Evolutionary conservation across 1,140 invertebrate species (phyloP).

Genomic region (Cydia pomonella): DNA sequence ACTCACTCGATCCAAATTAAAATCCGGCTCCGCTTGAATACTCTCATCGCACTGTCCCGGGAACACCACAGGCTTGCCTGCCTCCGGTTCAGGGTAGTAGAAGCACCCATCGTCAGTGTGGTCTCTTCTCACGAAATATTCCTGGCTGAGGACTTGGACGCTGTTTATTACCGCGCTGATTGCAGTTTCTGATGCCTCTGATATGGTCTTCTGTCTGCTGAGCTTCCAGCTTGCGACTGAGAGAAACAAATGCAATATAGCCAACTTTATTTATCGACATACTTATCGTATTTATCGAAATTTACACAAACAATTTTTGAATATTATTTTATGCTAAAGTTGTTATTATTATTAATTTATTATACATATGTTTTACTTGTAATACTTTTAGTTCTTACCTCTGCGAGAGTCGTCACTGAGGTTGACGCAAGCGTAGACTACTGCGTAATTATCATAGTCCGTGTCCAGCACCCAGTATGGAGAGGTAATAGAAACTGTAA

Average conservation of each 20-base stretch:
- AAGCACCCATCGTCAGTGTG: slow-evolving; percentile 60
- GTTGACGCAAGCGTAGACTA: slow-evolving; percentile 66
- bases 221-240: slow-evolving; percentile 34
- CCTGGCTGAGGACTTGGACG: slow-evolving; percentile 51
- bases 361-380: neutral
- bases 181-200: slow-evolving; percentile 36
- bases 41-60: slow-evolving; percentile 61
- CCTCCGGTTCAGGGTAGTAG: slow-evolving; percentile 61
- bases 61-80: slow-evolving; percentile 55
- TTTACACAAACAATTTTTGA: too few species aligned
- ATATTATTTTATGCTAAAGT: too few species aligned
- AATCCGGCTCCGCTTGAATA: slow-evolving; percentile 52
- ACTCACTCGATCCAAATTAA: slow-evolving; percentile 44
- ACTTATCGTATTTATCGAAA: too few species aligned
- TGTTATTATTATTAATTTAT: too few species aligned
- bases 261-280: too few species aligned
- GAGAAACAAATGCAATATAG: neutral
- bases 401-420: slow-evolving; percentile 48
- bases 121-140: slow-evolving; percentile 50
- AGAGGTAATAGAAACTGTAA: slow-evolving; percentile 50
- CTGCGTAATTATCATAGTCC: slow-evolving; percentile 59
- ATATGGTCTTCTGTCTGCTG: slow-evolving; percentile 36
- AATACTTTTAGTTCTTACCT: slow-evolving; percentile 45
- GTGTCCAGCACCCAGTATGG: slow-evolving; percentile 74
- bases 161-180: slow-evolving; percentile 50